phyloP scores from a whole-genome alignment of 2,113 vertebrate genomes.

The Leucopsar rothschildi region DNA sequence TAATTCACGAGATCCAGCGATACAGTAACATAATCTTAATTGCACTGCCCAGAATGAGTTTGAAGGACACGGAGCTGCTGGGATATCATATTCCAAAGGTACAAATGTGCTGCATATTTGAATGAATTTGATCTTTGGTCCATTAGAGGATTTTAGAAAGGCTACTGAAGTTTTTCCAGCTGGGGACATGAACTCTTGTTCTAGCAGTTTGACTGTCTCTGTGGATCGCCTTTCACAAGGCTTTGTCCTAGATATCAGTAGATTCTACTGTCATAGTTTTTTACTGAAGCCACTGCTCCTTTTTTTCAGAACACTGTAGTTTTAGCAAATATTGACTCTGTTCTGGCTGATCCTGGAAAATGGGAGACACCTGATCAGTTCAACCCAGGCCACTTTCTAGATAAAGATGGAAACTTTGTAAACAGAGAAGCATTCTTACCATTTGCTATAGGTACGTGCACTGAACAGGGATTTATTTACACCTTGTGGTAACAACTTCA shows the following conservation, averaged over 20 bases:
- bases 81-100: slow-evolving; percentile 49
- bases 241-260: not conserved
- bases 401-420: slow-evolving; percentile 55
- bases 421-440: slow-evolving; percentile 60
- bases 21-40: slow-evolving; percentile 1
- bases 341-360: slow-evolving; percentile 40
- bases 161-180: not conserved
- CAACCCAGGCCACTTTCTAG: slow-evolving; percentile 59
- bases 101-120: not conserved
- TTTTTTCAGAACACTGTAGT: slow-evolving; percentile 43
- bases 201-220: not conserved
- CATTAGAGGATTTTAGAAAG: not conserved
- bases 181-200: not conserved
- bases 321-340: slow-evolving; percentile 47
- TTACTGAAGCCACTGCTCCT: not conserved
- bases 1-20: slow-evolving; percentile 46
- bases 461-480: not conserved
- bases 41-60: not conserved
- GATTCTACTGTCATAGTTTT: not conserved
- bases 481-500: not conserved
- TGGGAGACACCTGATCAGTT: slow-evolving; percentile 61
- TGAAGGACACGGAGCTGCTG: slow-evolving; percentile 9
- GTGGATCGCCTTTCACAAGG: not conserved
- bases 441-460: slow-evolving; percentile 40
- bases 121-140: not conserved